Conservation (phyloP, 1,140 invertebrate genomes). For the Gonatopus flavifemur region DNA sequence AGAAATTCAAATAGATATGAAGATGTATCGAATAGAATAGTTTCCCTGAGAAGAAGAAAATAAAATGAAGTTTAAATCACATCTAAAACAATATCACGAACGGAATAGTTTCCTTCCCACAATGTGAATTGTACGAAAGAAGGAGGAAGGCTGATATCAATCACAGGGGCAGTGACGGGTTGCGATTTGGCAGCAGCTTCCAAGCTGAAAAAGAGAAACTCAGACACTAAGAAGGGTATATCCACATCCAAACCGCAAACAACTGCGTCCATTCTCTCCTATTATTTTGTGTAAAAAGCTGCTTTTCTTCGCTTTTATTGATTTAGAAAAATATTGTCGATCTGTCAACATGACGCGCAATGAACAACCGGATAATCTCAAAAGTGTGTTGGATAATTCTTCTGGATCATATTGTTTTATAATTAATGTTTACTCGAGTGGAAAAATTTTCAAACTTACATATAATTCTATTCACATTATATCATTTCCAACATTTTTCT, state of each 20-base stretch:
- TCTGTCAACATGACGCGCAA: background rate
- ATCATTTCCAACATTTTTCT: too few relatives aligned
- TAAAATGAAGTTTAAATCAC: too few relatives aligned
- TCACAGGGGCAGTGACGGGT: slow-evolving; percentile 41
- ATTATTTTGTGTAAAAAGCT: slow-evolving; percentile 40
- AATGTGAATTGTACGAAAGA: slow-evolving; percentile 32
- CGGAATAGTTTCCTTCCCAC: slow-evolving; percentile 28
- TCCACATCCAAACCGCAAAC: slow-evolving; percentile 23
- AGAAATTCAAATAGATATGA: too few relatives aligned
- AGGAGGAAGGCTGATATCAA: slow-evolving; percentile 40
- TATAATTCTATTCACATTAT: too few relatives aligned
- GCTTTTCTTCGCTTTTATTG: background rate
- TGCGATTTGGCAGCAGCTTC: slow-evolving; percentile 43
- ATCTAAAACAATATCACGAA: slow-evolving; percentile 20
- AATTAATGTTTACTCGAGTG: slow-evolving; percentile 5
- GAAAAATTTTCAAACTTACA: too few relatives aligned
- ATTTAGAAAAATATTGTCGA: background rate
- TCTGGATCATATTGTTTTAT: too few relatives aligned
- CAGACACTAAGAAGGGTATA: slow-evolving; percentile 17
- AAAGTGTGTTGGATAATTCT: too few relatives aligned
- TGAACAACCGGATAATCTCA: background rate
- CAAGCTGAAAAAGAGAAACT: slow-evolving; percentile 24
- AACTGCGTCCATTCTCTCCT: slow-evolving; percentile 38
- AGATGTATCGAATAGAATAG: too few relatives aligned
- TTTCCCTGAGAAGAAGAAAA: too few relatives aligned